Conservation (phyloP, 2,888 invertebrate species). For the Synergus gifuensis region DNA sequence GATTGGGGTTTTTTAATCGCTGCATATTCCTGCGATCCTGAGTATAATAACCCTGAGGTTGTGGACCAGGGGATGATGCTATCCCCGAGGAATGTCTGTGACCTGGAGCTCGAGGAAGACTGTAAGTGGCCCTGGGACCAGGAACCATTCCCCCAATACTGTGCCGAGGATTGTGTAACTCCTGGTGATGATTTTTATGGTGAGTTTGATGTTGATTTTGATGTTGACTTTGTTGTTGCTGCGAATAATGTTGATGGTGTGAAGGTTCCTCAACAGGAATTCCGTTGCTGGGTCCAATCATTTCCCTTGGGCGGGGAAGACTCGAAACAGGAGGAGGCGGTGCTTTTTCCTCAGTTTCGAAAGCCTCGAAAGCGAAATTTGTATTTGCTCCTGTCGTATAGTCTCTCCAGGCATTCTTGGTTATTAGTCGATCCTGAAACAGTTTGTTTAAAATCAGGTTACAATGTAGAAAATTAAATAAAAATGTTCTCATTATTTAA, state of each 20-base stretch:
- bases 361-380: slow-evolving; percentile 94
- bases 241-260: slow-evolving; percentile 28
- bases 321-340: slow-evolving; percentile 75
- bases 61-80: slow-evolving; percentile 69
- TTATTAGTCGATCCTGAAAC: slow-evolving; percentile 88
- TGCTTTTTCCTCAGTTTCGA: slow-evolving; percentile 88
- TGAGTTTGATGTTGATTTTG: not conserved
- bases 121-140: slow-evolving; percentile 84
- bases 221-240: slow-evolving; percentile 40
- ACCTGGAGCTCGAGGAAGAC: slow-evolving; percentile 85
- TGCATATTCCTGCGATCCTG: slow-evolving; percentile 79
- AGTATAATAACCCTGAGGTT: slow-evolving; percentile 79
- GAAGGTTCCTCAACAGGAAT: slow-evolving; percentile 83
- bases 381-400: slow-evolving; percentile 88
- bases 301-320: slow-evolving; percentile 70
- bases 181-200: slow-evolving; percentile 34
- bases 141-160: slow-evolving; percentile 60
- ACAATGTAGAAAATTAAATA: not conserved
- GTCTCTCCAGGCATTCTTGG: slow-evolving; percentile 93
- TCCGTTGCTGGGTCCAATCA: slow-evolving; percentile 58
- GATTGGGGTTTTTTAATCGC: slow-evolving; percentile 62
- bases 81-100: slow-evolving; percentile 74
- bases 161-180: slow-evolving; percentile 44
- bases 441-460: not conserved
- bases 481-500: too few relatives aligned